phyloP scores from a whole-genome alignment of 2,888 invertebrate species.

The Tachystola acroxantha region DNA sequence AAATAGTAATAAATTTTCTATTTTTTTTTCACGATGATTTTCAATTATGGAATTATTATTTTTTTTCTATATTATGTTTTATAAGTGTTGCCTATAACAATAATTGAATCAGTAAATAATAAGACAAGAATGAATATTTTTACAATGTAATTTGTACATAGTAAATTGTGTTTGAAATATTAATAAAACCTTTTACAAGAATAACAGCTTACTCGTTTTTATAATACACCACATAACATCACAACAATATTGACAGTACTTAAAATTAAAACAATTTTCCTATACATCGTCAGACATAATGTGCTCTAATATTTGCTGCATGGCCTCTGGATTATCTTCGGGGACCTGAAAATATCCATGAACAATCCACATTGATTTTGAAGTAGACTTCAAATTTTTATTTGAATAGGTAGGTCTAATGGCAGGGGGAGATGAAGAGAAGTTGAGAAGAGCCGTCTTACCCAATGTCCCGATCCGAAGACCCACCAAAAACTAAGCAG shows the following conservation, averaged over 20 bases:
- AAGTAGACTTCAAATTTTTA: too few relatives aligned
- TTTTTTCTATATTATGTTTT: slow-evolving; percentile 61
- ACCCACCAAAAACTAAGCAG: slow-evolving; percentile 62
- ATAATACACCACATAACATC: background rate
- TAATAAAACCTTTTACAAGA: slow-evolving; percentile 74
- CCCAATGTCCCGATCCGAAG: slow-evolving; percentile 66
- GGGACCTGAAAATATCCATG: slow-evolving; percentile 44
- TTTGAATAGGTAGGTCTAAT: too few relatives aligned
- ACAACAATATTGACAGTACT: too few relatives aligned
- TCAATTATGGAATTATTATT: slow-evolving; percentile 37
- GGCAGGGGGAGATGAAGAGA: too few relatives aligned
- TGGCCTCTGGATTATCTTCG: slow-evolving; percentile 66
- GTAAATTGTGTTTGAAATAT: slow-evolving; percentile 75
- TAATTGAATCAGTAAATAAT: slow-evolving; percentile 71
- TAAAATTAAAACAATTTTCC: background rate
- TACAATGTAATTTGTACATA: slow-evolving; percentile 78
- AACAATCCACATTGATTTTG: slow-evolving; percentile 3
- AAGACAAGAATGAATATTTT: slow-evolving; percentile 77
- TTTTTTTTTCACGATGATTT: slow-evolving; percentile 65
- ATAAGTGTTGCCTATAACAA: slow-evolving; percentile 69
- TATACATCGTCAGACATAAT: slow-evolving; percentile 28
- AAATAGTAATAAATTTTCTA: slow-evolving; percentile 60
- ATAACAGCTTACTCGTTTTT: slow-evolving; percentile 18
- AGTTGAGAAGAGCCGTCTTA: too few relatives aligned
- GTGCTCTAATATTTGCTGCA: slow-evolving; percentile 56